These are phyloP conservation scores for Indicator indicator DNA, from an alignment of 2,113 vertebrate genomes.

Conservation along the genomic window DNA sequence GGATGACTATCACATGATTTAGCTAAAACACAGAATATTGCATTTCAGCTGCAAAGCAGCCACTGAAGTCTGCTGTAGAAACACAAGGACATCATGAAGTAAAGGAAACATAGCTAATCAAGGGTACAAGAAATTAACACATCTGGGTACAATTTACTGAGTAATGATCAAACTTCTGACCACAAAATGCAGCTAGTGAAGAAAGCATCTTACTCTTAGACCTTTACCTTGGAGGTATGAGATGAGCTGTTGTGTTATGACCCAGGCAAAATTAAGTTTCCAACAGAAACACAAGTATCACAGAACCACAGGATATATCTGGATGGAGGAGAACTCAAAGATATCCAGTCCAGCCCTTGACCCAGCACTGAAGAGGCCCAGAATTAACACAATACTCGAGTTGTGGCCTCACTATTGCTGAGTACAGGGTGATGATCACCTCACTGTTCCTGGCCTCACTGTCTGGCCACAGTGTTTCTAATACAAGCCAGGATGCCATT, in stretches of 20 bases:
- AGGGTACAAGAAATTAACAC: neutral
- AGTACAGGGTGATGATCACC: too few relatives aligned
- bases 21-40: neutral
- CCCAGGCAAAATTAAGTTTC: neutral
- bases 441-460: too few relatives aligned
- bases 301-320: too few relatives aligned
- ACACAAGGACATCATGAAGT: neutral
- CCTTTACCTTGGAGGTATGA: neutral
- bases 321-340: too few relatives aligned
- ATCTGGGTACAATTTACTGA: neutral
- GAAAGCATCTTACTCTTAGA: neutral
- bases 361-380: too few relatives aligned
- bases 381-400: too few relatives aligned
- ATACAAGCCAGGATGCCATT: too few relatives aligned
- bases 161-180: neutral
- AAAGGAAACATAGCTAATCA: neutral
- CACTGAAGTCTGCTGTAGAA: neutral
- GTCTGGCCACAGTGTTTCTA: too few relatives aligned
- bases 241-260: neutral
- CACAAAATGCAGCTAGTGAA: neutral
- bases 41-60: neutral
- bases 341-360: too few relatives aligned
- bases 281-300: neutral
- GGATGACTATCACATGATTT: neutral
- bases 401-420: too few relatives aligned